Base-by-base conservation (phyloP, 2,888 invertebrate genomes). In the Luperina nickerlii region DNA sequence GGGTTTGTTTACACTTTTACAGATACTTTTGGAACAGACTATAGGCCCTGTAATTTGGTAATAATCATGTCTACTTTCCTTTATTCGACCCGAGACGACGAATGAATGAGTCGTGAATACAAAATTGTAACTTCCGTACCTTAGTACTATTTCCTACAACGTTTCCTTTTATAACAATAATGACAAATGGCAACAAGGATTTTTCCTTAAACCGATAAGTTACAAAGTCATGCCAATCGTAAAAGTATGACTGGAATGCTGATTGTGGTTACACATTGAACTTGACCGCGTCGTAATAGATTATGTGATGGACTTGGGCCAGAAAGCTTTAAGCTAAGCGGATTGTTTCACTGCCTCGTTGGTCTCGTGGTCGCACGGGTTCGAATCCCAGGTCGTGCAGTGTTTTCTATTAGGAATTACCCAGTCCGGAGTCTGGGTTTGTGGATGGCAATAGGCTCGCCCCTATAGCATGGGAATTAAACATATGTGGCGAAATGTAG, bases 151-250 rank as follows among this genome's bases (percentile, higher is more conserved):
- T 84, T 84, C 82, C 85, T 85, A 72, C 32, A 27, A 11, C 7
- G 45, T 74, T 78, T 81, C 76, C 76, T 74, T 81, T 66, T 76
- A 60, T 38, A 65, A 62, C 45, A 8, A 42, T 63, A 57, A 69
- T 66, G 70, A 63, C 63, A 80, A 76, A 80, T 76, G 38, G n/a
- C 74, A 57, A 60, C 84, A 79, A 82, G 84, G 76, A 74, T 84
- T 84, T 84, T 82, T 77, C 85, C 82, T 82, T 69, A 67, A 67
- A 54, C 9, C 20, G 24, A 62, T 42, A 66, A 60, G 15, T 32
- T 45, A 45, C 66, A 60, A 15, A 51, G 42, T 74, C 60, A 68
- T 62, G 74, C 18, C 45, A 45, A 15, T 63, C 32, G 62, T 48
- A n/a, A 3, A 38, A 66, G 51, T 45, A 66, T 76, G 69, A 57